Base-by-base conservation (phyloP, 2,113 vertebrate species). In the Caranx melampygus region DNA sequence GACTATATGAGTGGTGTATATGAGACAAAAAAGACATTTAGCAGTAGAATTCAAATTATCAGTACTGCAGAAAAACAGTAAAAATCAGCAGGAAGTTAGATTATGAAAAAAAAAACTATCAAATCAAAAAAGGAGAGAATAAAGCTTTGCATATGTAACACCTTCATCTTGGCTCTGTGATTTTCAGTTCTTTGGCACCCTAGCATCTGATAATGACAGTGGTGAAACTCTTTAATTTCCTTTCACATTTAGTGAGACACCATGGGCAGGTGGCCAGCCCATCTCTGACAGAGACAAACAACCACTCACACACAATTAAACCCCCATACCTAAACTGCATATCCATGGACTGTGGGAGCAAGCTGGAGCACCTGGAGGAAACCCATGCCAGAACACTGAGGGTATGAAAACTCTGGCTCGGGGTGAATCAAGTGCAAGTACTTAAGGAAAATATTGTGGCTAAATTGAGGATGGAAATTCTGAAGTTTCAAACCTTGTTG, bases 11-110 rank as follows among this genome's bases (percentile, higher is more conserved):
- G n/a, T 4, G 21, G 40, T 45, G 26, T 40, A 31, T 35, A 3
- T 21, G 7, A 33, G 26, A 59, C 55, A 58, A 15, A 40, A 31
- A 13, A 35, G 8, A 52, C n/a, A 2, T 18, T 11, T 6, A 44
- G 80, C 66, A 15, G 26, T 7, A 44, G 31, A 16, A 64, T 51
- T 62, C 34, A 49, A 7, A 67, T 69, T n/a, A 75, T 14, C 21
- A 31, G 26, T 35, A 57, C 21, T 10, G 58, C 11, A 35, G 9
- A 59, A 52, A 37, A 37, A 59, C 1, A 62, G 75, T 69, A 54
- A 45, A 59, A 42, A 59, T 11, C 52, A 21, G 52, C 49, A 20
- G 7, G 18, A 51, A 20, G 26, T n/a, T 10, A 54, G 20, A 21
- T n/a, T 54, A 18, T 13, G 35, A 54, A 52, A 59, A 26, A 59